Evolutionary conservation across 2,888 invertebrate species (phyloP), one percentile per base, ranked within the genome.

Genomic region (Athalia cordata): DNA sequence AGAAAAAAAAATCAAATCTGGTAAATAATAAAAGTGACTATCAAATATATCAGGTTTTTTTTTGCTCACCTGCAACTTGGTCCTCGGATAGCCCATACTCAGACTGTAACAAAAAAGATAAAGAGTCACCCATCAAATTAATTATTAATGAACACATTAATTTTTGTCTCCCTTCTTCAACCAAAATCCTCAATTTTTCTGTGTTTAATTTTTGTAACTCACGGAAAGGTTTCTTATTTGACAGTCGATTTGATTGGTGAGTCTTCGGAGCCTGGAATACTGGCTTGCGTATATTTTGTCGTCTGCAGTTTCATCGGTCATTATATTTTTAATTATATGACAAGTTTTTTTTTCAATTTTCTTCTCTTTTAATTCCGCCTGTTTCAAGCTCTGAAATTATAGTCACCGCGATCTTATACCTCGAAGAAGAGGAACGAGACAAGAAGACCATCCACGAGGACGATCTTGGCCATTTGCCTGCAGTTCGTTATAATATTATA

Each of bases 41-140:
- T 29, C 29, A 2, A 29, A 29, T 29, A 29, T 29, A 29, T 29
- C 29, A 29, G 29, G 0, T 29, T 29, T 29, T 62, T 59, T 13
- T 52, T 61, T 15, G 83, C 89, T 91, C 92, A 95, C 95, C 95
- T 90, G 96, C 96, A 82, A 97, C 96, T 93, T 96, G 96, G 89
- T 97, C 96, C 90, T 96, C 96, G 78, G 96, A 95, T 82, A 97
- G 93, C 85, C 96, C 96, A 92, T 96, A 96, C 89, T 96, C 96
- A 80, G 94, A 94, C 96, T 96, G 93, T 80, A 92, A 94, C 91
- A 86, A 80, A 87, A 84, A 85, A 85, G 83, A 85, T 84, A 79
- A 80, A 50, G 57, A 75, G 68, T 7, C 77, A 49, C 65, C 13
- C 13, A 47, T 77, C n/a, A 67, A 78, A 75, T 77, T 52, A 8